Evolutionary conservation across 2,113 vertebrate genomes (phyloP).

Genomic region (Scomber japonicus): DNA sequence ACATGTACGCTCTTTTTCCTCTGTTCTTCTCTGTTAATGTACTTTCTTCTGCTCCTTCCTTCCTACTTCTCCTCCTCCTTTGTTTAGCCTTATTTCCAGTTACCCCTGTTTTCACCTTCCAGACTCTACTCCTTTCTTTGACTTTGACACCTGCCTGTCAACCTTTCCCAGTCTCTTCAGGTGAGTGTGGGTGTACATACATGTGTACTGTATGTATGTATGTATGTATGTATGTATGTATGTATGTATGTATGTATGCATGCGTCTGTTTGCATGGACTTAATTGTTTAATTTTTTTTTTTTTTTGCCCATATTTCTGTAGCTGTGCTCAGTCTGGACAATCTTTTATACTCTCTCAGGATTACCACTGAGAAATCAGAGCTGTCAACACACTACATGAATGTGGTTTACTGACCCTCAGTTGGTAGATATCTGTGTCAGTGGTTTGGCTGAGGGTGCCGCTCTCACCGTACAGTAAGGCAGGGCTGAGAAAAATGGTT

Average conservation of each 20-base stretch:
- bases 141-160: slow-evolving; percentile 63
- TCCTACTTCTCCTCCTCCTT: slow-evolving; percentile 13
- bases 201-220: neutral
- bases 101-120: slow-evolving; percentile 52
- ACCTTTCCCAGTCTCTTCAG: slow-evolving; percentile 67
- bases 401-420: slow-evolving; percentile 45
- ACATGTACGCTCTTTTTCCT: slow-evolving; percentile 8
- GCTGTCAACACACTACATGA: slow-evolving; percentile 44
- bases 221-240: no score
- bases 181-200: slow-evolving; percentile 67
- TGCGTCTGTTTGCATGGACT: slow-evolving; percentile 20
- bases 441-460: slow-evolving; percentile 45
- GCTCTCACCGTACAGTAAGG: slow-evolving; percentile 24
- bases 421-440: slow-evolving; percentile 66
- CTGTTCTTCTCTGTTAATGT: slow-evolving; percentile 26
- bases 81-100: slow-evolving; percentile 37
- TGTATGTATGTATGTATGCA: neutral
- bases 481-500: slow-evolving; percentile 65
- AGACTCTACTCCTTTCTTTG: slow-evolving; percentile 65
- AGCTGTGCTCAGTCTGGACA: slow-evolving; percentile 9
- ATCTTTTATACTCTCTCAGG: neutral
- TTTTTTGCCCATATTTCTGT: neutral
- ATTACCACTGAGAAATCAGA: slow-evolving; percentile 33
- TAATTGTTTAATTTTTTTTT: neutral
- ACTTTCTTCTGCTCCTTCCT: slow-evolving; percentile 31